Evolutionary conservation across 2,113 vertebrate species (phyloP).

Genomic region (Oenanthe melanoleuca): DNA sequence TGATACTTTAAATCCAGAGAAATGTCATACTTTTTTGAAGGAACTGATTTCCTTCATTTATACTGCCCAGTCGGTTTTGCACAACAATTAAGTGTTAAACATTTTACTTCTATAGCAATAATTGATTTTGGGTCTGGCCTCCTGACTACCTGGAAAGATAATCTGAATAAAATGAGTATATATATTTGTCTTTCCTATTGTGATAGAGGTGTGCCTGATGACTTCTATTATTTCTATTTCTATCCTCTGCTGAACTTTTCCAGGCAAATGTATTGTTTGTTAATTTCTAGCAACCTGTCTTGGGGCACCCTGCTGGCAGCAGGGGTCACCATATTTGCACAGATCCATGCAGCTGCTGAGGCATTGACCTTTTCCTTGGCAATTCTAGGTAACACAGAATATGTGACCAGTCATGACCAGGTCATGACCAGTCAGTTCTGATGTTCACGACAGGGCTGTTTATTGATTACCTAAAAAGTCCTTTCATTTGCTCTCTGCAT

Average conservation of each 20-base stretch:
- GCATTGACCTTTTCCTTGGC: not conserved
- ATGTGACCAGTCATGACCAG: no score
- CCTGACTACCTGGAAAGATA: not conserved
- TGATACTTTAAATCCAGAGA: not conserved
- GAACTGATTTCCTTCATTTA: not conserved
- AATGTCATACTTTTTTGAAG: not conserved
- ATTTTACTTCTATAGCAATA: not conserved
- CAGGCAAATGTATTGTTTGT: not conserved
- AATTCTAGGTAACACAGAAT: not conserved
- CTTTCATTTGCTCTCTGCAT: not conserved
- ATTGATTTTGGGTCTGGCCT: not conserved
- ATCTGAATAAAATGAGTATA: not conserved
- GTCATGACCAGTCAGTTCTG: not conserved
- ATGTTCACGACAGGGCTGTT: not conserved
- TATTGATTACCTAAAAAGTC: not conserved
- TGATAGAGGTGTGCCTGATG: not conserved
- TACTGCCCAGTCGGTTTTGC: not conserved
- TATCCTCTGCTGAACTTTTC: not conserved
- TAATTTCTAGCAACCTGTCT: not conserved
- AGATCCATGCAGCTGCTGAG: not conserved
- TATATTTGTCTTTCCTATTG: not conserved
- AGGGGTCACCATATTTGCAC: not conserved
- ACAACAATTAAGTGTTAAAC: not conserved
- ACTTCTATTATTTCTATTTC: not conserved
- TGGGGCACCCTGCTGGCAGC: not conserved